Conservation (phyloP, 1,140 invertebrate species). For the Thaumatotibia leucotreta region DNA sequence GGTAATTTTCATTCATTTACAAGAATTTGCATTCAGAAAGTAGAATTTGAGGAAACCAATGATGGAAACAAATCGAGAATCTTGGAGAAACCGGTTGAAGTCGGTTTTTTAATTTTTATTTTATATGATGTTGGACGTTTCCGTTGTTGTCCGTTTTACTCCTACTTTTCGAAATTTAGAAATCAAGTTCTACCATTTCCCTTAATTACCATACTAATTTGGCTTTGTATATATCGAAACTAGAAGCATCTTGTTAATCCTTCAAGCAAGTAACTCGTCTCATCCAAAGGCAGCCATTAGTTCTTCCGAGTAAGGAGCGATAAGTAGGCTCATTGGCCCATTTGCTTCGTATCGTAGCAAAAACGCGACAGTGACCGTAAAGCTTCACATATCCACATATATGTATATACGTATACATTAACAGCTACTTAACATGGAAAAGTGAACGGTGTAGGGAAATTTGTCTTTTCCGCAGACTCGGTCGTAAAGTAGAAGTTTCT, state of each 20-base stretch:
- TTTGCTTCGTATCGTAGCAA: conserved; percentile 12
- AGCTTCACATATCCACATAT: background rate
- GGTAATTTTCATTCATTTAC: too few species aligned
- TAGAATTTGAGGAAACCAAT: too few species aligned
- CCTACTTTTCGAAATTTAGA: too few species aligned
- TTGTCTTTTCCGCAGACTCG: background rate
- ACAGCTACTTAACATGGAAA: background rate
- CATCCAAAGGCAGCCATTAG: background rate
- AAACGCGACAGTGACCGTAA: conserved; percentile 16
- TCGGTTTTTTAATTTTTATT: too few species aligned
- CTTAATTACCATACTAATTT: too few species aligned
- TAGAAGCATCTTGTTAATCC: background rate
- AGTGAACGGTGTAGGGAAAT: background rate
- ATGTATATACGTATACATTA: background rate
- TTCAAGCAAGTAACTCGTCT: background rate
- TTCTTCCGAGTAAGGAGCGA: conserved; percentile 9
- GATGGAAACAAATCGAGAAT: too few species aligned
- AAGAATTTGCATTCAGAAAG: too few species aligned
- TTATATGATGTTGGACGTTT: too few species aligned
- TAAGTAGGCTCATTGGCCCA: conserved; percentile 10
- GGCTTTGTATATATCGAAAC: too few species aligned
- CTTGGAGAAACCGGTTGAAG: too few species aligned
- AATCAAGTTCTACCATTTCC: too few species aligned
- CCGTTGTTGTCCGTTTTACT: too few species aligned
- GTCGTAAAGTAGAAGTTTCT: background rate